Conservation (phyloP, 2,113 vertebrate genomes). For the Ahaetulla prasina region DNA sequence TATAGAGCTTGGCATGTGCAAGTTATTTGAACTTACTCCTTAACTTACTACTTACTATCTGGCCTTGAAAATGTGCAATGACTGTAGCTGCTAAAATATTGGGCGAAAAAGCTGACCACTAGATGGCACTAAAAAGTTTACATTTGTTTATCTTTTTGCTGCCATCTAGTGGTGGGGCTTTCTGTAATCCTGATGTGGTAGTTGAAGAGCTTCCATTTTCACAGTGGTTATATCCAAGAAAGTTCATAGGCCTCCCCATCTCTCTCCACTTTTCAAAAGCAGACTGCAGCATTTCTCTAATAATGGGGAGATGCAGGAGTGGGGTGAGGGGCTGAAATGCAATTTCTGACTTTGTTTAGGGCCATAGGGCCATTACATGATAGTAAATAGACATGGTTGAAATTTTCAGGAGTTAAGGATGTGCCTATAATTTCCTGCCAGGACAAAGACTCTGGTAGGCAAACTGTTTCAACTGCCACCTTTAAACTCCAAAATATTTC, state of each 20-base stretch:
- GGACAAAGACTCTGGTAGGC: neutral
- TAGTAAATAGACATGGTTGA: neutral
- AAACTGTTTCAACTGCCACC: neutral
- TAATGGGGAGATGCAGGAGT: neutral
- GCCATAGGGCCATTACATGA: neutral
- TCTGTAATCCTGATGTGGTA: neutral
- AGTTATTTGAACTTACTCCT: neutral
- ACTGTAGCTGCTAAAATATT: neutral
- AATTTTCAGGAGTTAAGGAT: neutral
- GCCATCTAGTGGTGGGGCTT: neutral
- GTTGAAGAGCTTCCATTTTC: neutral
- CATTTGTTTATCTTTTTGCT: neutral
- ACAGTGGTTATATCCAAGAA: neutral
- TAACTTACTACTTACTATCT: neutral
- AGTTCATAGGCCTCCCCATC: neutral
- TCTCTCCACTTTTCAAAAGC: neutral
- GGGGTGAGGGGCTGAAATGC: neutral
- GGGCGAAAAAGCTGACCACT: neutral
- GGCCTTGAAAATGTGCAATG: neutral
- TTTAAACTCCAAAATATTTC: neutral
- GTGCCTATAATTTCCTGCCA: neutral
- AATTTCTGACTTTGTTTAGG: neutral
- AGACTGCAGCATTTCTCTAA: neutral
- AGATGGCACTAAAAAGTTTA: neutral
- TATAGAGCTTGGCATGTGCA: neutral